These are phyloP conservation scores for Phenganax stokvisi DNA, from an alignment of 92 coral and sea anemone species.

Conservation along the genomic window DNA sequence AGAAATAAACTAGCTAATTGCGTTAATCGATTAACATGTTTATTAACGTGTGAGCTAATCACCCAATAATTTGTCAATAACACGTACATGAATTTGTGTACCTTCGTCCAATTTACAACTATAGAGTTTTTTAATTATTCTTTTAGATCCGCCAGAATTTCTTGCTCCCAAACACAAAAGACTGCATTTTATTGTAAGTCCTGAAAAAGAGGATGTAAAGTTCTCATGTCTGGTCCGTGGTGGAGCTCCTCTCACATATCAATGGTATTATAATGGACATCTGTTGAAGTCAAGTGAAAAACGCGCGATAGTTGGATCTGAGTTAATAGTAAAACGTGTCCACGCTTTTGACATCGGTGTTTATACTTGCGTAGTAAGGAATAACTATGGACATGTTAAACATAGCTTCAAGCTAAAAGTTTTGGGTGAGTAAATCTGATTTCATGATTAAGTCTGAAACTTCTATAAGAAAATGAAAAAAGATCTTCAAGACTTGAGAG, in stretches of 20 bases:
- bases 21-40: too few species aligned
- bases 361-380: slow-evolving; percentile 17
- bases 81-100: background rate
- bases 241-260: slow-evolving; percentile 31
- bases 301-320: background rate
- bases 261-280: slow-evolving; percentile 24
- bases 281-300: slow-evolving; percentile 1
- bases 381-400: slow-evolving; percentile 20
- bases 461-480: background rate
- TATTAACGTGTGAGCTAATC: too few species aligned
- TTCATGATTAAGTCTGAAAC: background rate
- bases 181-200: background rate
- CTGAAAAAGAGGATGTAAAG: slow-evolving; percentile 20
- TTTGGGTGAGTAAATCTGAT: slow-evolving; percentile 2
- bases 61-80: too few species aligned
- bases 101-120: background rate
- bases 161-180: slow-evolving; percentile 25
- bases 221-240: slow-evolving; percentile 38
- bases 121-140: background rate
- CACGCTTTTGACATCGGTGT: background rate
- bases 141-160: slow-evolving; percentile 36
- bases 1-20: too few species aligned
- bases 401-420: slow-evolving; percentile 27
- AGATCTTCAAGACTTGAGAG: too few species aligned
- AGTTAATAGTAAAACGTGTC: slow-evolving; percentile 1